Conservation (phyloP, 2,888 invertebrate genomes). For the Acheta domesticus region DNA sequence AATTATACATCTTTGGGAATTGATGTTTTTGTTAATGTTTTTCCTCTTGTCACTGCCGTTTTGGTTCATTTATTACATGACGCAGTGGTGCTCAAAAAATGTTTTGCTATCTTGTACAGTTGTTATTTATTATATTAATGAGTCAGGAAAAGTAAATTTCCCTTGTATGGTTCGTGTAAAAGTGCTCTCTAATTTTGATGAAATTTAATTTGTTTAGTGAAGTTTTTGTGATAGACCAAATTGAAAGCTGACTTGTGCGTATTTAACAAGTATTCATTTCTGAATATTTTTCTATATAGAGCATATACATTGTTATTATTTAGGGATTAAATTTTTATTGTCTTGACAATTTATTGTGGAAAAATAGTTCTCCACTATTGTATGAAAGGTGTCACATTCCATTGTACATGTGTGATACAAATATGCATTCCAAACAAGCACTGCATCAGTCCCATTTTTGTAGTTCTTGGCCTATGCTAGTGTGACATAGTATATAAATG, state of each 20-base stretch:
- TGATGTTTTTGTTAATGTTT: no score
- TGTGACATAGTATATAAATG: constrained; percentile 1
- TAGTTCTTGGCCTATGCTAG: constrained; percentile 18
- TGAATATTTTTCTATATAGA: not conserved
- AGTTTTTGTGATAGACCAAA: not conserved
- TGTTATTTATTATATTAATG: no score
- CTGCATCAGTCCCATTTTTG: not conserved
- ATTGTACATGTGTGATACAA: constrained; percentile 18
- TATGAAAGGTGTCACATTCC: constrained; percentile 18
- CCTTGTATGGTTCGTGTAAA: no score
- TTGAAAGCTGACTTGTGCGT: not conserved
- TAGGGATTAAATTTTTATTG: not conserved
- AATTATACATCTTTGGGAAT: no score
- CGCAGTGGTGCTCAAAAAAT: no score
- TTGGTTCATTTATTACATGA: no score
- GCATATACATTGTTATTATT: not conserved
- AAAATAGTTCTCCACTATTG: not conserved
- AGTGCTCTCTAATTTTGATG: no score
- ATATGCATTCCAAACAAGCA: constrained; percentile 11
- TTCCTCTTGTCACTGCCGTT: no score
- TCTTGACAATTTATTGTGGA: not conserved
- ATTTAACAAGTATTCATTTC: not conserved
- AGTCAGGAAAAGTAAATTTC: no score
- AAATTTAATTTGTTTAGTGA: no score
- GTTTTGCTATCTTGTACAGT: no score